phyloP scores from a whole-genome alignment of 2,797 vertebrate genomes.

The Notolabrus celidotus region DNA sequence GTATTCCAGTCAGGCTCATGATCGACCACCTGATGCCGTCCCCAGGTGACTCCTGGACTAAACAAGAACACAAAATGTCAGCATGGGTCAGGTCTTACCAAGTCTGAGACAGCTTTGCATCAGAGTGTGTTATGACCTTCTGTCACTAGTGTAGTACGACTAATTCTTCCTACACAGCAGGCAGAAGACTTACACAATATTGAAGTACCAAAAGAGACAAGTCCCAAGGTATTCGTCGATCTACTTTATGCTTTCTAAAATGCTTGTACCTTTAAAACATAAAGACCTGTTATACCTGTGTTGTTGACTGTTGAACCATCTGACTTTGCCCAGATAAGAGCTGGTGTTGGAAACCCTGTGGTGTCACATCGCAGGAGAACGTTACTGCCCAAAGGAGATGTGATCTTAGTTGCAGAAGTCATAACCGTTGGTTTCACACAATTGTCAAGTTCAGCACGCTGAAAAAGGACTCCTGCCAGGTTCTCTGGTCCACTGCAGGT shows the following conservation, averaged over 20 bases:
- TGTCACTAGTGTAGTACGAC: not conserved
- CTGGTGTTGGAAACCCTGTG: slow-evolving; percentile 92
- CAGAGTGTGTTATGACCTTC: not conserved
- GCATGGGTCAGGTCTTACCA: slow-evolving; percentile 1
- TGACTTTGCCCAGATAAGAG: slow-evolving; percentile 88
- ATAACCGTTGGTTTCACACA: slow-evolving; percentile 94
- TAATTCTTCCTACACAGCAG: not conserved
- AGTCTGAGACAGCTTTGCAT: too few relatives aligned
- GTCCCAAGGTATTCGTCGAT: not conserved
- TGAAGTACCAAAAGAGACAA: not conserved
- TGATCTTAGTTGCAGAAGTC: slow-evolving; percentile 96
- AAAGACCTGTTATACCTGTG: slow-evolving; percentile 90
- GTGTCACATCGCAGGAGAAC: slow-evolving; percentile 95
- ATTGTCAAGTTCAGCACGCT: slow-evolving; percentile 91
- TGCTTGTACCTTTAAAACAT: not conserved
- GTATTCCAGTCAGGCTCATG: slow-evolving; percentile 91
- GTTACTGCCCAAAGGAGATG: slow-evolving; percentile 92
- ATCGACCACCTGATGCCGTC: slow-evolving; percentile 96
- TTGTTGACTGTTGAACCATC: slow-evolving; percentile 87
- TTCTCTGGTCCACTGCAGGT: slow-evolving; percentile 91
- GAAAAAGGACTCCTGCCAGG: slow-evolving; percentile 90
- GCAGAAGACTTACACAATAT: not conserved
- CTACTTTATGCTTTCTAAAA: not conserved
- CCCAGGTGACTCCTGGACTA: slow-evolving; percentile 95
- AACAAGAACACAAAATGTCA: slow-evolving; percentile 35